Evolutionary conservation across 2,888 invertebrate species (phyloP), one percentile per base, ranked within the genome.

Genomic region (Microplitis manilae): DNA sequence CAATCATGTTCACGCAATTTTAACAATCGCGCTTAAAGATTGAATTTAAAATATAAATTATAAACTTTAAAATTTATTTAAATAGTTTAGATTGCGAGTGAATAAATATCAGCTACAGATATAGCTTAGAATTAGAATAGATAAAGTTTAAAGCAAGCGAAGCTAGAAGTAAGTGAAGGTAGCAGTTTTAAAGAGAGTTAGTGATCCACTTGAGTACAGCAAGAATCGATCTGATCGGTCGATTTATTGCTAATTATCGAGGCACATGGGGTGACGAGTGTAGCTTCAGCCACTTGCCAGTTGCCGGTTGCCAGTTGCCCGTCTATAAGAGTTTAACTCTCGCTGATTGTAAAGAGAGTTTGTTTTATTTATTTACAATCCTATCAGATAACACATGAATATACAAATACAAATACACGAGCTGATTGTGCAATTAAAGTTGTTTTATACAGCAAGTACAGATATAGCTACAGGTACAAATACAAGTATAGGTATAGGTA

Each of bases 1-100:
- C 89, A 87, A 87, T 87, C 87, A 85, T 88, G 87, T 86, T 73
- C 85, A 86, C 84, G 83, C 13, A 64, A 70, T 50, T 50, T 50
- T 13, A 50, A 50, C 50, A 50, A 50, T 50, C 50, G 50, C 30
- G 30, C 30, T 30, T 30, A 30, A 30, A 30, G 30, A 30, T 30
- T 30, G 30, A 30, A 30, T 30, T 30, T 30, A 30, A 30, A 30
- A 30, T 30, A 30, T 30, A 30, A 30, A 30, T 30, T 30, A 30
- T 30, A 30, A 30, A 30, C 30, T 30, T 30, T 30, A 30, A 30
- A 30, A 30, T 30, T 30, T 30, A 30, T 30, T 30, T 30, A 30
- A 30, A 30, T 30, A 30, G 30, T 30, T 30, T 30, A 30, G 30
- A 30, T 30, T 30, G 30, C 2, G 30, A 30, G 30, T 30, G 30